Conservation (phyloP, 2,113 vertebrate genomes). For the Atractosteus spatula region DNA sequence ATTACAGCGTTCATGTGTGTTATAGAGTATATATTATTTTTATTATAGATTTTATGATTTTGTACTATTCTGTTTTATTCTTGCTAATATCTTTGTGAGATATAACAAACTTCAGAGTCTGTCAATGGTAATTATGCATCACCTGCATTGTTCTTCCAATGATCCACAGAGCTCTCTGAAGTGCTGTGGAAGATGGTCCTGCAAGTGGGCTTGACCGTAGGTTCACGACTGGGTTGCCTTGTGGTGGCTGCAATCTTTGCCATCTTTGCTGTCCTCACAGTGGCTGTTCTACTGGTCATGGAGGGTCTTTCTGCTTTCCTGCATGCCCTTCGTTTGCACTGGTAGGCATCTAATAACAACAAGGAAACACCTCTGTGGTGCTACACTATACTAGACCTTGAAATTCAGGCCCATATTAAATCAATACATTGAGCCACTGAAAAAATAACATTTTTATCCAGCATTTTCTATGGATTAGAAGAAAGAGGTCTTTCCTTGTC, state of each 20-base stretch:
- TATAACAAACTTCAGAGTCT: too few relatives aligned
- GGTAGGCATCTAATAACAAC: conserved; percentile 60
- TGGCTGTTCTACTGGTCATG: conserved; percentile 92
- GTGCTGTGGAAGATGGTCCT: conserved; percentile 95
- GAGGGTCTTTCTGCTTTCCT: conserved; percentile 98
- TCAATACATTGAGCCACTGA: too few relatives aligned
- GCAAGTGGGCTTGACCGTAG: conserved; percentile 79
- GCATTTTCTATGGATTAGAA: too few relatives aligned
- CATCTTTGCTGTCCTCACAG: conserved; percentile 78
- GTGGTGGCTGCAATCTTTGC: conserved; percentile 76
- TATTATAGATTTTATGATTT: background rate
- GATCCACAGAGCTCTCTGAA: conserved; percentile 82
- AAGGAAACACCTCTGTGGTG: too few relatives aligned
- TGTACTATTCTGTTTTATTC: background rate
- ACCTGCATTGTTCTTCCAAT: conserved; percentile 6
- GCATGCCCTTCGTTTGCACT: conserved; percentile 92
- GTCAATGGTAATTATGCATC: too few relatives aligned
- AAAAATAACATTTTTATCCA: too few relatives aligned
- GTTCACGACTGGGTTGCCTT: conserved; percentile 63
- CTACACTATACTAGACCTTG: too few relatives aligned
- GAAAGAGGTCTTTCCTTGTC: too few relatives aligned
- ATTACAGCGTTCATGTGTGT: background rate
- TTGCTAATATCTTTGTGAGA: background rate
- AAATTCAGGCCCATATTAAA: too few relatives aligned
- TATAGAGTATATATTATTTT: background rate